Base-by-base conservation (phyloP, 2,113 vertebrate genomes). In the Rhinogobius similis region DNA sequence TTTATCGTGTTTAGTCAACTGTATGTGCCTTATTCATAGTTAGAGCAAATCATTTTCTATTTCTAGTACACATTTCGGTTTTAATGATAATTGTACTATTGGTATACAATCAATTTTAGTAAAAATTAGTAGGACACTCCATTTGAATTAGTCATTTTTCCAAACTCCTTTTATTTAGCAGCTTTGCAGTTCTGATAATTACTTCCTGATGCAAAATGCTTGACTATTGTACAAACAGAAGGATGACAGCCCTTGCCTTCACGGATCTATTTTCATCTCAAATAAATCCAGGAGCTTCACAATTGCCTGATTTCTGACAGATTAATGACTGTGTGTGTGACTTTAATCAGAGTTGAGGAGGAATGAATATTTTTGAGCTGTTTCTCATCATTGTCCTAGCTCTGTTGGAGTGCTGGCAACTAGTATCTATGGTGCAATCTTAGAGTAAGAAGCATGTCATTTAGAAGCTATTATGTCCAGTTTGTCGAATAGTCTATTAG, bases 281-380 rank as follows among this genome's bases (percentile, higher is more conserved):
- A 67, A 76, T 43, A 14, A 20, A 78, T 41, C 70, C 70, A n/a
- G n/a, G 55, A 78, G 58, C 74, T 81, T 75, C 78, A 58, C 72
- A 71, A 73, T 75, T 82, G 79, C 75, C 81, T 71, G 74, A 67
- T 62, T 78, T 73, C 79, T 74, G 81, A 76, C 68, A 69, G 29
- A 18, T n/a, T 4, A 41, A 48, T 39, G 67, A 69, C 69, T 5
- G 1, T 52, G 39, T 4, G 21, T 26, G 62, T 11, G 20, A 3
- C 50, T 67, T 71, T 65, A 87, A 78, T 84, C 79, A 76, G 67
- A 0, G 62, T 70, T 70, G 63, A 18, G 72, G 72, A 76, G 29
- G 69, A 82, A 83, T 82, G 21, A 68, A 62, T 27, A 21, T 59
- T 11, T n/a, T 44, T 24, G 32, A 74, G 84, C 73, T 0, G 46